These are phyloP conservation scores for Gryon sp. DNA, from an alignment of 1,140 invertebrate species.

Conservation along the genomic window DNA sequence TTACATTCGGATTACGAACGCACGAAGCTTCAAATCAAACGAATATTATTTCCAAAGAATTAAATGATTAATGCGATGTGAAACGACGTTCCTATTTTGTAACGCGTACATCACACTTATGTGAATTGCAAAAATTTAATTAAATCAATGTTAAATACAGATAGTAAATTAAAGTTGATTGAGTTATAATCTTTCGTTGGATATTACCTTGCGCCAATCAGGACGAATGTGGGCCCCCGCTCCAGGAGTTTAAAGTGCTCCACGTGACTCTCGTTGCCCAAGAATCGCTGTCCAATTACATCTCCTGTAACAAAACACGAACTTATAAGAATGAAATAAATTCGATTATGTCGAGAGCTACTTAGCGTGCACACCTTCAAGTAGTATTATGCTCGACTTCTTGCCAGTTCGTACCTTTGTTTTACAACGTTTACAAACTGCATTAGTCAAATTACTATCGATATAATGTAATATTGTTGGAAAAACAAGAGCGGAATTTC, in stretches of 20 bases:
- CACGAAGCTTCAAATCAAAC: background rate
- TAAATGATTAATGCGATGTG: background rate
- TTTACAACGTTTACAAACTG: constrained; percentile 13
- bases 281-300: constrained; percentile 80
- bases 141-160: constrained; percentile 15
- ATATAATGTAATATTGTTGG: constrained; percentile 10
- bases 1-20: background rate
- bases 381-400: constrained; percentile 12
- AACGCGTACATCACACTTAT: too few relatives aligned
- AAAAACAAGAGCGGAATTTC: constrained; percentile 24
- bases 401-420: constrained; percentile 13
- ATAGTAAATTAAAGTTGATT: background rate
- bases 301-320: constrained; percentile 78
- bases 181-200: background rate
- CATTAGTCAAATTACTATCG: constrained; percentile 34
- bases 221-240: constrained; percentile 82
- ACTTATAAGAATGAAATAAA: constrained; percentile 10
- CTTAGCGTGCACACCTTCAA: background rate
- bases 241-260: constrained; percentile 85
- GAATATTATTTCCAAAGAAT: background rate
- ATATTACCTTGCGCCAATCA: constrained; percentile 85
- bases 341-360: background rate
- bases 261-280: constrained; percentile 82
- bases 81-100: too few relatives aligned
- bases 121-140: constrained; percentile 21